These are phyloP conservation scores for Rachycentron canadum DNA, from an alignment of 2,797 vertebrate species.

Conservation along the genomic window DNA sequence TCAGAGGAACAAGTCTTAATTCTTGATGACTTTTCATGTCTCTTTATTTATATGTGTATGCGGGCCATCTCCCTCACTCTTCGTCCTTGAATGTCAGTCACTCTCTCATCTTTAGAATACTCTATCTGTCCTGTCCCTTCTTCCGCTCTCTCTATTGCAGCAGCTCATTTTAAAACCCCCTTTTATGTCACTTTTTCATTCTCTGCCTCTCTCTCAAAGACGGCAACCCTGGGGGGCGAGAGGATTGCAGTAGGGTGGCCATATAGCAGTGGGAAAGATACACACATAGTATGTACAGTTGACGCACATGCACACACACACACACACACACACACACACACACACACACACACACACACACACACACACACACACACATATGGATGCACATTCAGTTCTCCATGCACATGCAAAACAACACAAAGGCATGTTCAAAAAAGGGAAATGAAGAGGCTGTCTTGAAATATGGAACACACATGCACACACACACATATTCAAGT, in stretches of 20 bases:
- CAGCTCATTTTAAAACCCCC: constrained; percentile 45
- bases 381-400: not conserved
- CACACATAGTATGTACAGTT: constrained; percentile 6
- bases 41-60: not conserved
- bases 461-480: constrained; percentile 21
- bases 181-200: constrained; percentile 48
- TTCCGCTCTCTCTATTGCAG: constrained; percentile 43
- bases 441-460: constrained; percentile 19
- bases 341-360: not conserved
- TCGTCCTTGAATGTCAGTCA: constrained; percentile 48
- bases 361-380: no score
- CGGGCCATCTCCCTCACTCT: not conserved
- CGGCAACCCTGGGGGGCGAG: constrained; percentile 49
- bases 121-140: constrained; percentile 18
- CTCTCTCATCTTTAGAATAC: constrained; percentile 40
- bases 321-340: no score
- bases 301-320: not conserved
- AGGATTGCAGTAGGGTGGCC: constrained; percentile 36
- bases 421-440: constrained; percentile 16
- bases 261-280: constrained; percentile 38
- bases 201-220: constrained; percentile 42
- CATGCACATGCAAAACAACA: constrained; percentile 3
- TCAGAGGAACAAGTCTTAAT: not conserved
- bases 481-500: not conserved
- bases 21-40: not conserved